Percentiles rank a stretch among this genome's conserved stretches.
Conservation (phyloP, 2,113 vertebrate genomes). For the Seriola dumerili region DNA sequence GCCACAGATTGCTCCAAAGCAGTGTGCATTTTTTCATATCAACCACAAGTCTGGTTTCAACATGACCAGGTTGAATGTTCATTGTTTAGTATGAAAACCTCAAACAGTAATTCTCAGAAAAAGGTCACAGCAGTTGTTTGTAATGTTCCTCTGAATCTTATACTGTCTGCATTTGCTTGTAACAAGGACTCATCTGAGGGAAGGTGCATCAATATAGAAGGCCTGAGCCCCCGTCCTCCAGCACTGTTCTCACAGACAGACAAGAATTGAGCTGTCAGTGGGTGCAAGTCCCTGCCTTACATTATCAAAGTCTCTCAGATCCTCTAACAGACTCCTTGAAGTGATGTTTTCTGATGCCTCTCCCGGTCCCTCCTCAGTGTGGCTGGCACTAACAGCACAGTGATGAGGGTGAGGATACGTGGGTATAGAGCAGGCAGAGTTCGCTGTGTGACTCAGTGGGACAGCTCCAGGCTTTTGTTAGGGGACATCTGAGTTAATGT, state of each 20-base stretch:
- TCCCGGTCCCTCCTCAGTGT: not conserved
- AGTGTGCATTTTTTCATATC: not conserved
- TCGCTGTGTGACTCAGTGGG: not conserved
- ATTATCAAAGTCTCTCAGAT: slow-evolving; percentile 19
- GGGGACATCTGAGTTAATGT: slow-evolving; percentile 13
- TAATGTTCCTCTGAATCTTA: not conserved
- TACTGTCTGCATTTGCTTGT: not conserved
- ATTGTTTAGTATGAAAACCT: too few species aligned
- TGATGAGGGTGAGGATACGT: not conserved
- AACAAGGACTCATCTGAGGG: not conserved
- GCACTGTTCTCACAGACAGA: slow-evolving; percentile 3
- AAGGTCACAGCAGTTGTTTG: not conserved
- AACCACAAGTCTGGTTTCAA: not conserved
- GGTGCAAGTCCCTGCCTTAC: not conserved
- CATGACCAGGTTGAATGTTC: not conserved
- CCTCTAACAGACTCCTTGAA: slow-evolving; percentile 24
- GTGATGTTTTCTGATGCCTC: slow-evolving; percentile 11
- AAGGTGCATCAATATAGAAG: not conserved
- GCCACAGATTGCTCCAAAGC: not conserved
- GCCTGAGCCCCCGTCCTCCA: not conserved
- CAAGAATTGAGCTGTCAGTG: slow-evolving; percentile 11
- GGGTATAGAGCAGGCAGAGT: not conserved
- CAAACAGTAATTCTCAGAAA: not conserved
- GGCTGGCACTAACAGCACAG: not conserved
- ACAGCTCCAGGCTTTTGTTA: slow-evolving; percentile 2